phyloP scores from a whole-genome alignment of 2,888 invertebrate species.

The Heptascelio sp. region DNA sequence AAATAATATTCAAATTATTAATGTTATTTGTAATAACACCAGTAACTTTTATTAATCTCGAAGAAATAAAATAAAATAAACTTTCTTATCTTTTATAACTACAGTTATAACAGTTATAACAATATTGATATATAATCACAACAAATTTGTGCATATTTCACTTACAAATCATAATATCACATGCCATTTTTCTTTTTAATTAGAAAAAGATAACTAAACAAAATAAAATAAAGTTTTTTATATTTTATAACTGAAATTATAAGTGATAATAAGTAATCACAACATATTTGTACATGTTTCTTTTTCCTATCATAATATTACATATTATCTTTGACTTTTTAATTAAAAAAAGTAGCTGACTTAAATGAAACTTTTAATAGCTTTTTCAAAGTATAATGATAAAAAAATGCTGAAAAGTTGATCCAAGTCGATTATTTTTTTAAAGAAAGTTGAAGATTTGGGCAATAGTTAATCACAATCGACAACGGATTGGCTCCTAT shows the following conservation, averaged over 20 bases:
- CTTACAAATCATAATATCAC: no score
- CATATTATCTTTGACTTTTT: background rate
- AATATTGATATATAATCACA: no score
- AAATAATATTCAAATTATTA: background rate
- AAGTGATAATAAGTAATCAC: background rate
- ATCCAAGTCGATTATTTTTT: background rate
- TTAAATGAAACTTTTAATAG: background rate
- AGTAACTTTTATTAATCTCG: background rate
- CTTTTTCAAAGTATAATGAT: background rate
- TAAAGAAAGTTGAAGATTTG: constrained; percentile 14
- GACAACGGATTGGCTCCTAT: constrained; percentile 20
- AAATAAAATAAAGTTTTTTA: constrained; percentile 2
- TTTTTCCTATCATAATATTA: background rate
- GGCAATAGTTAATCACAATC: constrained; percentile 9
- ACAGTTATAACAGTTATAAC: no score
- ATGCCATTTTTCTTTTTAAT: no score
- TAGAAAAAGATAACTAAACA: background rate
- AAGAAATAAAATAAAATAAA: no score
- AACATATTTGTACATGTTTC: background rate
- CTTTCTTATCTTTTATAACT: no score
- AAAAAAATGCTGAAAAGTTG: background rate
- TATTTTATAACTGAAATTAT: background rate
- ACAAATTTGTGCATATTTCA: no score
- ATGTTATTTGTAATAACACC: constrained; percentile 3
- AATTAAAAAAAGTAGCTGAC: constrained; percentile 14